These are phyloP conservation scores for Cosmorhoe ocellata DNA, from an alignment of 2,888 invertebrate genomes.

Conservation along the genomic window DNA sequence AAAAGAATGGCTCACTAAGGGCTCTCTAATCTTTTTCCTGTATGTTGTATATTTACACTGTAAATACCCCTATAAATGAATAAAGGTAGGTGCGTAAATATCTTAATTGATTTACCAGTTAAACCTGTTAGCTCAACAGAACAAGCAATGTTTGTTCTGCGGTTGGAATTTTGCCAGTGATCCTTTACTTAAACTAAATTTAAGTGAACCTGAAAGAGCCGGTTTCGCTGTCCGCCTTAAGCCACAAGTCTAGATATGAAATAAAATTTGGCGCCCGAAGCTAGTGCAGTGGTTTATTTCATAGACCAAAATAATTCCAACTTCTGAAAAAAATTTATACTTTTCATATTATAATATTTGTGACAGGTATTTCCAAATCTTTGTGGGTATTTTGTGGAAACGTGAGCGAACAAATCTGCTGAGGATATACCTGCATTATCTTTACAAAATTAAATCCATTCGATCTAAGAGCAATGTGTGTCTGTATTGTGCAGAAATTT, in stretches of 20 bases:
- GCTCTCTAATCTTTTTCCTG: slow-evolving; percentile 1
- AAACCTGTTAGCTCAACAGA: slow-evolving; percentile 15
- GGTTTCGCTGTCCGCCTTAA: slow-evolving; percentile 26
- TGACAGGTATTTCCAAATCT: too few species aligned
- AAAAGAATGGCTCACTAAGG: slow-evolving; percentile 7
- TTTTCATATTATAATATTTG: too few species aligned
- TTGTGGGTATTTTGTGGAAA: too few species aligned
- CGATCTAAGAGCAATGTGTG: too few species aligned
- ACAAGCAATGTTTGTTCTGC: slow-evolving; percentile 40
- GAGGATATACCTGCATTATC: too few species aligned
- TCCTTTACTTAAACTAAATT: slow-evolving; percentile 44
- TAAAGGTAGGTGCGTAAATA: slow-evolving; percentile 7
- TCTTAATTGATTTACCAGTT: slow-evolving; percentile 12
- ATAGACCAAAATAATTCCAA: slow-evolving; percentile 1
- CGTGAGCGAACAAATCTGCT: too few species aligned
- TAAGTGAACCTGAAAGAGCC: slow-evolving; percentile 39
- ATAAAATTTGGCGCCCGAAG: slow-evolving; percentile 15
- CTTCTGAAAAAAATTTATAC: background rate
- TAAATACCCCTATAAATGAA: background rate
- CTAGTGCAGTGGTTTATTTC: slow-evolving; percentile 24
- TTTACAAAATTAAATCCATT: too few species aligned
- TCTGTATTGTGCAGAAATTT: too few species aligned
- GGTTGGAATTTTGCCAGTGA: slow-evolving; percentile 52
- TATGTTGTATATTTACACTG: background rate
- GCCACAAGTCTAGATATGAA: slow-evolving; percentile 27